Evolutionary conservation across 1,140 invertebrate species (phyloP).

Genomic region (Hypsibius dujardini): DNA sequence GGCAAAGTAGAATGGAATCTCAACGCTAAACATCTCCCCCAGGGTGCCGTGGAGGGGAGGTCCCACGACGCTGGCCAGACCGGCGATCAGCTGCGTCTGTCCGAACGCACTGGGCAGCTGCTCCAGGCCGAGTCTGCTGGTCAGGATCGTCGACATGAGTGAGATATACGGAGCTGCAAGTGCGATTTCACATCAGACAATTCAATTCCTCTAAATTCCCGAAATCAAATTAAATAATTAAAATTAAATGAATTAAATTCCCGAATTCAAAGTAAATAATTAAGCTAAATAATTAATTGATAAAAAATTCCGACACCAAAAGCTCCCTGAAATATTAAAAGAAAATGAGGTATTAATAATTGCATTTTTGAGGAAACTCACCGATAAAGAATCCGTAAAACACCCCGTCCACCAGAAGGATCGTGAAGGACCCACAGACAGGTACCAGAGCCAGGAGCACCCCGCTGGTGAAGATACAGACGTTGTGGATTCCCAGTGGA

Average conservation of each 20-base stretch:
- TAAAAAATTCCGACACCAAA: too few relatives aligned
- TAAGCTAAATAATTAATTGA: too few relatives aligned
- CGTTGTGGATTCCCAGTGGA: constrained; percentile 1
- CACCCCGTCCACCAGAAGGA: neutral
- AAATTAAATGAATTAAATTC: too few relatives aligned
- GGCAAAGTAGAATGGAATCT: constrained; percentile 9
- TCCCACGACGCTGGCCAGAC: constrained; percentile 3
- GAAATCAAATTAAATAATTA: too few relatives aligned
- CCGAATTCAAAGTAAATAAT: too few relatives aligned
- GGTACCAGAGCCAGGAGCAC: neutral
- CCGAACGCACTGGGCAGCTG: constrained; percentile 7
- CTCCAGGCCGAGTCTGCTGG: constrained; percentile 9
- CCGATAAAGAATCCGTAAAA: constrained; percentile 15
- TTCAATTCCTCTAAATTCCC: neutral
- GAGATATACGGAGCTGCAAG: constrained; percentile 12
- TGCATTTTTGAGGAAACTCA: neutral
- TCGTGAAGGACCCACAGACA: neutral
- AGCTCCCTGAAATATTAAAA: too few relatives aligned
- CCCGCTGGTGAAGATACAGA: constrained; percentile 11
- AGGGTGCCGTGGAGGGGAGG: neutral
- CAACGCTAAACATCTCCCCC: neutral
- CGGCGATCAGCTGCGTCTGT: constrained; percentile 13
- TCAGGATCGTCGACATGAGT: constrained; percentile 7
- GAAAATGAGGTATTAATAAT: too few relatives aligned
- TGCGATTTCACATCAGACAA: neutral